Percentiles rank a stretch among this genome's conserved stretches.
Conservation (phyloP, 2,797 vertebrate species). For the Pogoniulus pusillus region DNA sequence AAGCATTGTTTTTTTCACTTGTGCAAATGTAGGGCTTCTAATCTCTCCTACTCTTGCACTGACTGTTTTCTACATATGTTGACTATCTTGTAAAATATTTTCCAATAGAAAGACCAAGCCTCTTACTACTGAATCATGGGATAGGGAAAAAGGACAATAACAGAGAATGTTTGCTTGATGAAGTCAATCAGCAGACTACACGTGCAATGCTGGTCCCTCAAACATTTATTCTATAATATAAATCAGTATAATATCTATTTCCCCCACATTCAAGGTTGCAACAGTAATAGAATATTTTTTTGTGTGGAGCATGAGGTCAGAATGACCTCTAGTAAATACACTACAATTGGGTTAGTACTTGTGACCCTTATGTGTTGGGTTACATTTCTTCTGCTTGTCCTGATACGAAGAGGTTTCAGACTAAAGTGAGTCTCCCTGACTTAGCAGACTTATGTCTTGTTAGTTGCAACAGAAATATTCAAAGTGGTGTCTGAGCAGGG, state of each 20-base stretch:
- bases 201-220: neutral
- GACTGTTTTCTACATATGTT: neutral
- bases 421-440: neutral
- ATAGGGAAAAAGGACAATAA: neutral
- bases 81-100: slow-evolving; percentile 20
- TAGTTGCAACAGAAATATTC: neutral
- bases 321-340: neutral
- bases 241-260: slow-evolving; percentile 23
- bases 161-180: neutral
- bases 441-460: neutral
- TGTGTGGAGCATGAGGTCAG: neutral
- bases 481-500: neutral
- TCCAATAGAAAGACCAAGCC: neutral
- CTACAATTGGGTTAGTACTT: neutral
- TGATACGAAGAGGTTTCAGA: neutral
- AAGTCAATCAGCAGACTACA: neutral
- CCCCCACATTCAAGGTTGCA: neutral
- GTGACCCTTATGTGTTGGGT: neutral
- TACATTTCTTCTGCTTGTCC: neutral
- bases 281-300: slow-evolving; percentile 12
- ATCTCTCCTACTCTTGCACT: neutral
- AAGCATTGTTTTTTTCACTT: neutral
- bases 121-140: neutral
- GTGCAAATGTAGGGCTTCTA: neutral
- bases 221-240: slow-evolving; percentile 1